Evolutionary conservation across 2,888 invertebrate genomes (phyloP).

Genomic region (Lysandra bellargus): DNA sequence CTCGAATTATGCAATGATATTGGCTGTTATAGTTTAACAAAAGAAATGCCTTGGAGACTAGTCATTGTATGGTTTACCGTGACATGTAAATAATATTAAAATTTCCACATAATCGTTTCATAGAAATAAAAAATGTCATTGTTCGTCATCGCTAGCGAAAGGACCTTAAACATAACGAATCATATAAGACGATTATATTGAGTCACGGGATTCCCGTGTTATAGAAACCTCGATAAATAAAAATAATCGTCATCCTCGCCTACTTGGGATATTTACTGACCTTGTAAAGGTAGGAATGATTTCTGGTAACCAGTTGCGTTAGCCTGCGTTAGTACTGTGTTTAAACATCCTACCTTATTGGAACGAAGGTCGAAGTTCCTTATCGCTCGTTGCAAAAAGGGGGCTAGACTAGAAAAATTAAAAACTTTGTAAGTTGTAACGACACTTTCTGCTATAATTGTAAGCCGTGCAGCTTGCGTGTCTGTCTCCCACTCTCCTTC

Average conservation of each 20-base stretch:
- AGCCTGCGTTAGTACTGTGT: neutral
- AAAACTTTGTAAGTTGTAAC: too few relatives aligned
- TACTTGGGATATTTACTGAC: neutral
- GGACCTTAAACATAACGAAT: neutral
- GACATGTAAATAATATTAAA: neutral
- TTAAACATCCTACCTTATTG: too few relatives aligned
- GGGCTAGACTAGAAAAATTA: too few relatives aligned
- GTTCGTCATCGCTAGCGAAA: neutral
- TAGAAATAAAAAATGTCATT: neutral
- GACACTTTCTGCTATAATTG: too few relatives aligned
- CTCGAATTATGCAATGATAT: neutral
- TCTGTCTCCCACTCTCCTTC: too few relatives aligned
- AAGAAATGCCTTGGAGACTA: neutral
- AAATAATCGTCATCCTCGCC: neutral
- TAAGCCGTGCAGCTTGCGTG: too few relatives aligned
- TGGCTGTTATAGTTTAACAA: neutral
- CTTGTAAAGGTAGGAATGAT: neutral
- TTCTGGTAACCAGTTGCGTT: neutral
- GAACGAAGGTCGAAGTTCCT: too few relatives aligned
- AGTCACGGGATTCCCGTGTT: neutral
- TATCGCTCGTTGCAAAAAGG: too few relatives aligned
- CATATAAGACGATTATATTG: neutral
- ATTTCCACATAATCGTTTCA: neutral
- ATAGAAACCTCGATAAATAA: conserved; percentile 30
- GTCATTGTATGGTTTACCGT: neutral